Evolutionary conservation across 2,113 vertebrate species (phyloP), one percentile per base, ranked within the genome.

Genomic region (Syngnathus floridae): DNA sequence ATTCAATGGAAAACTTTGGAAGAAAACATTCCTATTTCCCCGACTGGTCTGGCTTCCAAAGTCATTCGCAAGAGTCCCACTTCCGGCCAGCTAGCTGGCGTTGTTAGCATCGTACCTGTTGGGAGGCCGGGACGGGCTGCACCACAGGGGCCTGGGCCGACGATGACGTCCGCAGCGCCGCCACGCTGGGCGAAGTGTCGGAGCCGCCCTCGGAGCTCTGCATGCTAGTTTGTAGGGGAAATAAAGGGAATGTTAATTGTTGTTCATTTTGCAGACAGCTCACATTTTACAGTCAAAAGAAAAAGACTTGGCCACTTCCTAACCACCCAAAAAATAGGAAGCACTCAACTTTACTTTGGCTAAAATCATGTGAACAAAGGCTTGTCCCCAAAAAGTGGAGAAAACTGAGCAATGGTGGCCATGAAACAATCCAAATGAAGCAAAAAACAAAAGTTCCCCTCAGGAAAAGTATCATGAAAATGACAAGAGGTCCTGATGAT

Each of bases 91-190:
- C 52, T 14, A 3, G 31, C 55, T 37, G 6, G 43, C 8, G 46
- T 16, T 40, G 17, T 41, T 35, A 6, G 58, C 45, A 36, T 16
- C 46, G 82, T 92, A 99, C 97, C 95, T 98, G 96, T 72, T 96
- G 96, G 0, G 96, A 97, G 0, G 94, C 92, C 21, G 97, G 94
- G 64, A 96, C 95, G 0, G 95, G 90, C 85, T 96, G 96, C 69
- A 95, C 93, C 26, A 95, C 94, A 0, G 94, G 93, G 0, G 93
- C 93, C 72, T 93, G 94, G 63, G 93, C 88, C 3, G 94, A 86
- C 1, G 93, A 92, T 3, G 95, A 90, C 0, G 95, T 85, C 69
- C 92, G 90, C 84, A 97, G 85, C 0, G 93, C 43, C 19, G 86
- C 84, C 84, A 95, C 93, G 0, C 93, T 92, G 64, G 93, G 84